Evolutionary conservation across 2,113 vertebrate genomes (phyloP).

Genomic region (Dipodomys ordii): DNA sequence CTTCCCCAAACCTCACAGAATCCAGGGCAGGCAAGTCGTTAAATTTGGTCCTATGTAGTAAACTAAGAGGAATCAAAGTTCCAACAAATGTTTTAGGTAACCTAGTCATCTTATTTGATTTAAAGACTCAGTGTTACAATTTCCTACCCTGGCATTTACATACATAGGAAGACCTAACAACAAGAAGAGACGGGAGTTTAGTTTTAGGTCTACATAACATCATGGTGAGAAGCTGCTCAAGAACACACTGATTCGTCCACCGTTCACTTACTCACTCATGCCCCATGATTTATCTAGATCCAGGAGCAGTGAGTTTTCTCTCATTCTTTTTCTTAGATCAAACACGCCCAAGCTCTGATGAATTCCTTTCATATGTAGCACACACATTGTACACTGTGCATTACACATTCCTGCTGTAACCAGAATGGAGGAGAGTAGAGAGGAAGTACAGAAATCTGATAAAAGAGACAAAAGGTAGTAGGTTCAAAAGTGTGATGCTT

Average conservation of each 20-base stretch:
- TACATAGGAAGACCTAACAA: background rate
- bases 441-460: constrained; percentile 1
- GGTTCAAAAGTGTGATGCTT: background rate
- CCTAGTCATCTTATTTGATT: background rate
- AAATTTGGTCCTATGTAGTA: background rate
- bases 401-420: background rate
- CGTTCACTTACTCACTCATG: background rate
- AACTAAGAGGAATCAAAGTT: background rate
- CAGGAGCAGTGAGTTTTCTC: background rate
- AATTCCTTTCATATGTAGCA: background rate
- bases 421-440: background rate
- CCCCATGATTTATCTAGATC: background rate
- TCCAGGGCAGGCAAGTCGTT: background rate
- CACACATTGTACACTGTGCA: background rate
- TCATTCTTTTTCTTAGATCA: background rate
- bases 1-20: background rate
- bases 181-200: background rate
- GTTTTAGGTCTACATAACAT: background rate
- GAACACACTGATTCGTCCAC: background rate
- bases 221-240: background rate
- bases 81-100: background rate
- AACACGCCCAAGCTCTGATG: background rate
- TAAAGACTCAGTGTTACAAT: constrained; percentile 36
- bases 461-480: background rate
- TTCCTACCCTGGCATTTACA: background rate